Evolutionary conservation across 2,797 vertebrate species (phyloP).

Genomic region (Neopelma chrysocephalum): DNA sequence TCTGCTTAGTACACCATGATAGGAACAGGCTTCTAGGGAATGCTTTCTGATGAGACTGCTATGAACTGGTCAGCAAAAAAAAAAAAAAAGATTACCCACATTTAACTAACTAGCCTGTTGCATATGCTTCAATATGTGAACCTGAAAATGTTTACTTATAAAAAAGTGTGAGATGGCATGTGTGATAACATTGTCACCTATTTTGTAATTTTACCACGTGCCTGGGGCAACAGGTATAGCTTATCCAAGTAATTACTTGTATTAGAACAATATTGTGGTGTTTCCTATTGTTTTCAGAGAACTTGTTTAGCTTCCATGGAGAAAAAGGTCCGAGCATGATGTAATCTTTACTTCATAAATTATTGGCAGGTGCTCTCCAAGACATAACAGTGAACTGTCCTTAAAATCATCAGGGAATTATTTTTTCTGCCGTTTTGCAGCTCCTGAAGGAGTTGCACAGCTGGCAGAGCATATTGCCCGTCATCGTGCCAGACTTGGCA

Average conservation of each 20-base stretch:
- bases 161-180: not conserved
- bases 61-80: not conserved
- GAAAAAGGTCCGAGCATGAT: not conserved
- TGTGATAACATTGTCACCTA: not conserved
- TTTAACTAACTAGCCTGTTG: not conserved
- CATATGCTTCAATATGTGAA: not conserved
- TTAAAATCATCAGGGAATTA: not conserved
- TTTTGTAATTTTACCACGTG: not conserved
- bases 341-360: not conserved
- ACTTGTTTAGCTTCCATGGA: not conserved
- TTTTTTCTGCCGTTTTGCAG: not conserved
- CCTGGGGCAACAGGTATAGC: not conserved
- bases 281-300: not conserved
- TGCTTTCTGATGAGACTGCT: not conserved
- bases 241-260: not conserved
- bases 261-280: not conserved
- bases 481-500: not conserved
- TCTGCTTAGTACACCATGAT: fast-evolving
- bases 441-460: slow-evolving; percentile 30
- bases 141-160: not conserved
- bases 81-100: fast-evolving
- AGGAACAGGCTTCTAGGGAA: not conserved
- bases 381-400: not conserved
- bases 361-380: not conserved
- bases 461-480: slow-evolving; percentile 36